Evolutionary conservation across 2,888 invertebrate genomes (phyloP), one percentile per base, ranked within the genome.

Genomic region (Halictus ligatus): DNA sequence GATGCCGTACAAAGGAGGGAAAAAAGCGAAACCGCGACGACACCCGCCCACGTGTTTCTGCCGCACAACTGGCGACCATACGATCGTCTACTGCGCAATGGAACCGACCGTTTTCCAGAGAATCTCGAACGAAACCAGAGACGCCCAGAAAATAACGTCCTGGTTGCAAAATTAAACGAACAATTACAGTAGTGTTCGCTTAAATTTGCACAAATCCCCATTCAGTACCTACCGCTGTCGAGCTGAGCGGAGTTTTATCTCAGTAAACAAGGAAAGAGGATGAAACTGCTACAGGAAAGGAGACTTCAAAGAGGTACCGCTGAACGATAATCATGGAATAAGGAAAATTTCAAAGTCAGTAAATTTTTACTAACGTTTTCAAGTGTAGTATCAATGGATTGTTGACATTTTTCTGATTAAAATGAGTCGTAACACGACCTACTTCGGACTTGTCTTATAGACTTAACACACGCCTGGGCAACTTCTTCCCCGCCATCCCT

Each of bases 21-120:
- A 75, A 35, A 48, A 35, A 46, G 58, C 73, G 64, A 60, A 69
- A 78, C 35, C 69, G 58, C 67, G 71, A 72, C 48, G 54, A 43
- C 50, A 76, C 74, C 46, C 71, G n/a, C 81, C 64, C 73, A 69
- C 60, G 72, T 76, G 81, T 21, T 48, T 50, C 43, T 73, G 48
- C 50, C 72, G n/a, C 58, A 29, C 76, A 72, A 72, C 60, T 72
- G 43, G 58, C 76, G 25, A 72, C n/a, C 78, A 69, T 58, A 69
- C 75, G 69, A 71, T 25, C 78, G 40, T 67, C 74, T 80, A 12
- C 46, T 43, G n/a, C n/a, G 18, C 35, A 46, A 13, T 60, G 58
- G 25, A 15, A n/a, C 7, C 18, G 5, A 80, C 40, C 40, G 67
- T 80, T 74, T 50, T 67, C 21, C 21, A 29, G 35, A 4, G 35